Conservation (phyloP, 2,797 vertebrate genomes). For the Enteromius mattozi region DNA sequence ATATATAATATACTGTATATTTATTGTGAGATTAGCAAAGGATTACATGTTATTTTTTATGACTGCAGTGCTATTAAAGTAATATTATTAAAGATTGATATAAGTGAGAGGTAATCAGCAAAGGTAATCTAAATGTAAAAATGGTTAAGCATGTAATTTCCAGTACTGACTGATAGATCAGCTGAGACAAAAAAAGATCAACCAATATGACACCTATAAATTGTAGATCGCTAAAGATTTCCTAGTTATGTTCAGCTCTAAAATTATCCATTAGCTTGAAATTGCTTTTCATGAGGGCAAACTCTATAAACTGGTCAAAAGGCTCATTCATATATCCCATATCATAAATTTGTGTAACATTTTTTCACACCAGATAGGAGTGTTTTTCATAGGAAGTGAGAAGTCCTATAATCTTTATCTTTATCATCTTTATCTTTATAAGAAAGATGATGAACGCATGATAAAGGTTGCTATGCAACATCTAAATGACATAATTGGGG, state of each 20-base stretch:
- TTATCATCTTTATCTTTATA: constrained; percentile 13
- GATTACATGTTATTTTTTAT: not conserved
- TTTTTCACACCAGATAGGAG: not conserved
- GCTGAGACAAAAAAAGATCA: not conserved
- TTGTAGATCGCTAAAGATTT: too few relatives aligned
- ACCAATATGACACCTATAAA: not conserved
- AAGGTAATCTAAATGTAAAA: not conserved
- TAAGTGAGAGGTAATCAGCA: not conserved
- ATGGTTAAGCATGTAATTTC: not conserved
- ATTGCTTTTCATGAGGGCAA: not conserved
- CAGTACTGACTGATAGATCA: not conserved
- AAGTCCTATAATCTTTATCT: constrained; percentile 9
- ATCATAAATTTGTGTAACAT: not conserved
- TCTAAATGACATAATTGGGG: not conserved
- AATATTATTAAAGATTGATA: not conserved
- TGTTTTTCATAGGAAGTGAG: not conserved
- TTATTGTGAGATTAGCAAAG: not conserved
- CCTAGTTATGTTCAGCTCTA: not conserved
- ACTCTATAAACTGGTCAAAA: not conserved
- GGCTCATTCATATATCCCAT: not conserved
- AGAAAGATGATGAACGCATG: not conserved
- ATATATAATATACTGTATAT: not conserved
- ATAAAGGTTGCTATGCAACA: constrained; percentile 26
- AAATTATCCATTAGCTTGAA: not conserved
- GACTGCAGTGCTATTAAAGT: not conserved